Base-by-base conservation (phyloP, 1,140 invertebrate genomes). In the Brachionus paranguensis region DNA sequence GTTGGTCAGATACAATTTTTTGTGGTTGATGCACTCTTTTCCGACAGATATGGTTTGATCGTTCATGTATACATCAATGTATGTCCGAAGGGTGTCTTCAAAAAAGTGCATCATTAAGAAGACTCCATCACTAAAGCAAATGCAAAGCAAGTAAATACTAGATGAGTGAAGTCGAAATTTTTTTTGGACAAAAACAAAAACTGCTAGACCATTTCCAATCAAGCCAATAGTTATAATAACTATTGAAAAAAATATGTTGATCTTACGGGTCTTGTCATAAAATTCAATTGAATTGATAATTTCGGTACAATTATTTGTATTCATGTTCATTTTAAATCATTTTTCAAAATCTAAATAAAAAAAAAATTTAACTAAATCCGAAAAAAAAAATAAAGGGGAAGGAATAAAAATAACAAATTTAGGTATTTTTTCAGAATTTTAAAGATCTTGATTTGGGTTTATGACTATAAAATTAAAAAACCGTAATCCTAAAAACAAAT, bases 51-150 rank as follows among this genome's bases (percentile, higher is more conserved):
- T 68, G 11, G 33, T 64, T 43, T 60, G 33, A 24, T 68, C 78
- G 14, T 60, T 81, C 17, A 60, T 12, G 17, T 64, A 81, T 5
- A 68, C 78, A 24, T 81, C 78, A 24, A 81, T 81, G 60, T 81
- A 81, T 60, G 53, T 81, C 37, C 78, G 33, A 41, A 68, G 24
- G 11, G 78, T 81, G n/a, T 81, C 78, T 27, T 81, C 78, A 47
- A 81, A 81, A 47, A 81, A 81, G 41, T 81, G 78, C 78, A 81
- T 81, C 27, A 81, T 27, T 14, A 81, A 81, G 27, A 81, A 81
- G 5, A 81, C 12, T 20, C 78, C 78, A 68, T 81, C 78, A 60
- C 53, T 45, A n/a, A 37, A 24, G 20, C 53, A 60, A 53, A 81
- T 17, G 24, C 78, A 81, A 47, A 81, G 60, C 27, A 81, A 64